These are phyloP conservation scores for mouse (Mus musculus) DNA, from an alignment of 2,113 vertebrate species.

Conservation along the genomic window DNA sequence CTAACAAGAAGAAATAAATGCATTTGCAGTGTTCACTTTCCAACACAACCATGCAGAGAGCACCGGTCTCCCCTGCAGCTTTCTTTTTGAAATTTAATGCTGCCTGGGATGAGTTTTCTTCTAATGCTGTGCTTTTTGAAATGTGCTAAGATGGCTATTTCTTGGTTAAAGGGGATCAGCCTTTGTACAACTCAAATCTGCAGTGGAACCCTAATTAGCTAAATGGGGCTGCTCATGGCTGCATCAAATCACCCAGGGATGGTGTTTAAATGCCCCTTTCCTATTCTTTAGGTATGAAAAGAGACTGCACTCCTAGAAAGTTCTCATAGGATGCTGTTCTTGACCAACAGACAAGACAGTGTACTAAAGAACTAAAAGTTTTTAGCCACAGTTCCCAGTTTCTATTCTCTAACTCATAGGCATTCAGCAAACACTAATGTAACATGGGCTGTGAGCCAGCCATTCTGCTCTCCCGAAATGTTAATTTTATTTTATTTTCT, in stretches of 20 bases:
- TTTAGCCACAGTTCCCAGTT: too few relatives aligned
- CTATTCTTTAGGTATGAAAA: neutral
- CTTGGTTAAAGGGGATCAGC: neutral
- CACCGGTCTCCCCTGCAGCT: neutral
- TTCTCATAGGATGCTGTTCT: neutral
- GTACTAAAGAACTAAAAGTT: neutral
- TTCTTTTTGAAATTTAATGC: neutral
- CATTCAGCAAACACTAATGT: neutral
- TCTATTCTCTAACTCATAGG: neutral
- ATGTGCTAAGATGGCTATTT: neutral
- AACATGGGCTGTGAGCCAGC: neutral
- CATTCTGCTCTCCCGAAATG: neutral
- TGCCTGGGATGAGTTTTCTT: neutral
- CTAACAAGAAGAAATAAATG: neutral
- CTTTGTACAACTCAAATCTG: neutral
- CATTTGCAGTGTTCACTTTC: neutral
- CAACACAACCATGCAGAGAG: neutral
- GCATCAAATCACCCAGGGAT: neutral
- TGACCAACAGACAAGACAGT: neutral
- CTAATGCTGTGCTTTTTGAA: constrained; percentile 29
- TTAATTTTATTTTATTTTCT: neutral
- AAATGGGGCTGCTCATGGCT: neutral
- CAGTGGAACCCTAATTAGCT: neutral
- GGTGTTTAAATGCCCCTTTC: neutral
- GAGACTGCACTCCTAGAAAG: neutral